Base-by-base conservation (phyloP, 2,888 invertebrate species). In the Pyrrhosoma nymphula region DNA sequence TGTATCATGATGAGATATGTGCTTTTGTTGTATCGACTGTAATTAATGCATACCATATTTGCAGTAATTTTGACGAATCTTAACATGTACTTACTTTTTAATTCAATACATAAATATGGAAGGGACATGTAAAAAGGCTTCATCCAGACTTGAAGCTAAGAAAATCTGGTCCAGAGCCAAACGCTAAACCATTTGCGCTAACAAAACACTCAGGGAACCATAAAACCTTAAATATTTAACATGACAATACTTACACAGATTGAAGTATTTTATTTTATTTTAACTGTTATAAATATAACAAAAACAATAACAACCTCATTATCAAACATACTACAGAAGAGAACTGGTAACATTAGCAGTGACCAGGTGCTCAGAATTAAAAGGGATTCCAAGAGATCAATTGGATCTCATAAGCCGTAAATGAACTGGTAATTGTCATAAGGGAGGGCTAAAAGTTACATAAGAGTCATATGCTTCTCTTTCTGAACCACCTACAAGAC, bases 271-370 rank as follows among this genome's bases (percentile, higher is more conserved):
- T 63, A 93, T 93, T 93, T 93, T 93, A 75, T 47, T 93, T 39
- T 35, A 93, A 93, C 93, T 93, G 23, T 93, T 69, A 93, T 93
- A 75, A 69, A 93, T 93, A 93, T 93, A 93, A 93, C 93, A 93
- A 47, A 93, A 93, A 93, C 93, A 26, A 47, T 93, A 93, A 93
- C 93, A 93, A 93, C 35, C 30, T 90, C 10, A 93, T 69, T 20
- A 26, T 47, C 69, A 93, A 55, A 93, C 75, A 93, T 39, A 69
- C 69, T 26, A 47, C n/a, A 55, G 69, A 93, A 75, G 69, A 82
- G 82, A 26, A 82, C 12, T 82, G 82, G 82, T 82, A 82, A 35
- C 23, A 82, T 82, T 35, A 82, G 82, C 82, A 82, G 35, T 16
- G 18, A 30, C 26, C 82, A 82, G 82, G 35, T 14, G 82, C 82